Conservation (phyloP, 2,888 invertebrate species). For the Folsomia candida region DNA sequence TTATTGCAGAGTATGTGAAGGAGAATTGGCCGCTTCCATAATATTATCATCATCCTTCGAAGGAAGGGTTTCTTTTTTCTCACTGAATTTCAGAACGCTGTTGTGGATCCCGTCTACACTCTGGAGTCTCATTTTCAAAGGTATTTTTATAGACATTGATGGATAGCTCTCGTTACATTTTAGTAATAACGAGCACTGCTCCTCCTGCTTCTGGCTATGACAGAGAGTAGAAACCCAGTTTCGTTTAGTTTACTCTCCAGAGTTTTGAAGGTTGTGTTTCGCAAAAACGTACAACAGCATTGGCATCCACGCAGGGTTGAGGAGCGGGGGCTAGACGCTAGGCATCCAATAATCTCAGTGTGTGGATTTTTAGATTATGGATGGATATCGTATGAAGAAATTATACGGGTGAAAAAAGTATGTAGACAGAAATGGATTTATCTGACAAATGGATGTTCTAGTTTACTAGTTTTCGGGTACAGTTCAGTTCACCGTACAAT, state of each 20-base stretch:
- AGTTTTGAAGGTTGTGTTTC: neutral
- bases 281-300: neutral
- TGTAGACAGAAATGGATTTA: neutral
- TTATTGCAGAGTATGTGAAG: neutral
- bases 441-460: neutral
- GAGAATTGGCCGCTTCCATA: too few species aligned
- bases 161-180: constrained; percentile 49
- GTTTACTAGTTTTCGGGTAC: neutral
- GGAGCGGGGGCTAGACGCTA: too few species aligned
- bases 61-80: neutral
- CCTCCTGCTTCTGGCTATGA: constrained; percentile 10
- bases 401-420: neutral
- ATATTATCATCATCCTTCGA: too few species aligned
- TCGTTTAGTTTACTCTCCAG: constrained; percentile 2
- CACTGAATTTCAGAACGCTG: neutral
- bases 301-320: neutral
- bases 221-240: neutral
- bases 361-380: neutral
- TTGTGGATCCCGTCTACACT: neutral
- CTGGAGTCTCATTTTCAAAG: constrained; percentile 27
- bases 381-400: neutral
- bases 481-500: neutral
- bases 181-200: constrained; percentile 43
- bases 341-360: neutral
- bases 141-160: constrained; percentile 47